Conservation (phyloP, 2,888 invertebrate genomes). For the Heliconius charithonia region DNA sequence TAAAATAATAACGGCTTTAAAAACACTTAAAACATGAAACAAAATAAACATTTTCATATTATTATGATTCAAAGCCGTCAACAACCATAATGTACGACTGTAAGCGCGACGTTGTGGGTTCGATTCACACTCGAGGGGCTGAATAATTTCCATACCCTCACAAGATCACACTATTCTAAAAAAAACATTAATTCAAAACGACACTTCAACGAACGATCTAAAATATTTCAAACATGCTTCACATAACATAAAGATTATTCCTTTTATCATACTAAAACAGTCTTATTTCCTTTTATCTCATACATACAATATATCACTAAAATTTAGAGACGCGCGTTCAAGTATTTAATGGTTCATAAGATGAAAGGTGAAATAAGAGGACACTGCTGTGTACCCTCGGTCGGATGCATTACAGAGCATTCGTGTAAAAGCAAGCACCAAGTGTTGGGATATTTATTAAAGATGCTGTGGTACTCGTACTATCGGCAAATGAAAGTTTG, state of each 20-base stretch:
- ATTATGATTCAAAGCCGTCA: background rate
- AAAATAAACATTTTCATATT: background rate
- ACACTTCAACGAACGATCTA: background rate
- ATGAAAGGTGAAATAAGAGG: conserved; percentile 39
- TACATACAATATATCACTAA: conserved; percentile 26
- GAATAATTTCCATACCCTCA: too few relatives aligned
- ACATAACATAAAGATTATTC: conserved; percentile 10
- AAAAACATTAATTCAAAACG: background rate
- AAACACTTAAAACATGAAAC: background rate
- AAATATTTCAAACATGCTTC: conserved; percentile 15
- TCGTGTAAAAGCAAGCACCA: conserved; percentile 30
- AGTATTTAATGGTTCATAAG: conserved; percentile 43
- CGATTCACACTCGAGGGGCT: too few relatives aligned
- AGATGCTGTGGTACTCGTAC: conserved; percentile 2
- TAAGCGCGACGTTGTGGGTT: too few relatives aligned
- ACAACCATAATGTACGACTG: too few relatives aligned
- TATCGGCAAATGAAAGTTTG: background rate
- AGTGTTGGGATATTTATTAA: conserved; percentile 42
- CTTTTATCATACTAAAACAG: too few relatives aligned
- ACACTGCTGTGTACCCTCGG: conserved; percentile 17
- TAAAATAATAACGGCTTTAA: too few relatives aligned
- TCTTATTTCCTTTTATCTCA: conserved; percentile 8
- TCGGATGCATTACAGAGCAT: conserved; percentile 26
- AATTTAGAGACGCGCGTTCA: conserved; percentile 39
- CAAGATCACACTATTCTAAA: too few relatives aligned